Conservation (phyloP, 1,140 invertebrate species). For the Cydia pomonella region DNA sequence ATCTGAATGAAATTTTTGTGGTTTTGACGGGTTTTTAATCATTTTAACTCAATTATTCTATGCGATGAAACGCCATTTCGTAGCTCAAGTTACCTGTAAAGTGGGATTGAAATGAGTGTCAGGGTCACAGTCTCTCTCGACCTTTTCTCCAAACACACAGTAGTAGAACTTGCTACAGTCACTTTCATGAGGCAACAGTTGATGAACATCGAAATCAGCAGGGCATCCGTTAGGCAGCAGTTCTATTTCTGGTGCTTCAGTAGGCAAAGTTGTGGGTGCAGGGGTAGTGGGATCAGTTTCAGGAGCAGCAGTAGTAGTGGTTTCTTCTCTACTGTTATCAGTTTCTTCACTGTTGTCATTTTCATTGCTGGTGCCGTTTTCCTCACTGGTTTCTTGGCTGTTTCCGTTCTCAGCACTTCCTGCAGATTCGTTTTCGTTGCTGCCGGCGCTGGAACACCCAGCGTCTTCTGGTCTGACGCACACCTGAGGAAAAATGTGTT, state of each 20-base stretch:
- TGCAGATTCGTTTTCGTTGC: background rate
- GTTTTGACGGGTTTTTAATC: too few species aligned
- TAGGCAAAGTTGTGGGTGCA: background rate
- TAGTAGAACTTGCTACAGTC: conserved; percentile 42
- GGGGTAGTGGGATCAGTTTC: background rate
- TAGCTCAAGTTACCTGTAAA: conserved; percentile 1
- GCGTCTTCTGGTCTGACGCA: conserved; percentile 50
- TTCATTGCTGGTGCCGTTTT: background rate
- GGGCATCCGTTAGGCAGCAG: conserved; percentile 40
- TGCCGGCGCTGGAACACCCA: conserved; percentile 33
- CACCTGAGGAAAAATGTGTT: conserved; percentile 42
- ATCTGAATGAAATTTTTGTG: too few species aligned
- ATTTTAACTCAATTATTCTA: too few species aligned
- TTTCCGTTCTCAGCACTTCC: background rate
- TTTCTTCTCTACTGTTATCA: background rate
- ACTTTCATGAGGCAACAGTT: conserved; percentile 36
- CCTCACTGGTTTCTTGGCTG: background rate
- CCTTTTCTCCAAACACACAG: conserved; percentile 39
- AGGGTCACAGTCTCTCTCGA: conserved; percentile 34
- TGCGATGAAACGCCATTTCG: too few species aligned
- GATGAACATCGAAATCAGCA: conserved; percentile 37
- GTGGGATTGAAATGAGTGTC: conserved; percentile 35
- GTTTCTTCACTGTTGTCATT: background rate
- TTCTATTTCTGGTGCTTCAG: background rate
- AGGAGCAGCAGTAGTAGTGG: conserved; percentile 11